phyloP scores from a whole-genome alignment of 2,797 vertebrate species.

The Poecilia wingei region DNA sequence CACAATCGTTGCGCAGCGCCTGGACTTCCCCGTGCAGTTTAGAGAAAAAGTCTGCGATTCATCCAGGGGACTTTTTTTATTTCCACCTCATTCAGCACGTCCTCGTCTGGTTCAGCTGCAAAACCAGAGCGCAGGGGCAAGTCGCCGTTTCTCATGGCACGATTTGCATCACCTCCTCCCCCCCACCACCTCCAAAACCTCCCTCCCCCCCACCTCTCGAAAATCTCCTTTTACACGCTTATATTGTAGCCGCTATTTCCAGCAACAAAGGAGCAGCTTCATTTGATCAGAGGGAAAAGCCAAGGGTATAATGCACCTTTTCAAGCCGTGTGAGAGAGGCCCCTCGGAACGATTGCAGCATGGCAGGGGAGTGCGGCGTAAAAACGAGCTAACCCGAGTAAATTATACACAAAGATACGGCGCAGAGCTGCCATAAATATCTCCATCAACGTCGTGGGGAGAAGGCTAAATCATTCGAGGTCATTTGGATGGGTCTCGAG shows the following conservation, averaged over 20 bases:
- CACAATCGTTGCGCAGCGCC: constrained; percentile 79
- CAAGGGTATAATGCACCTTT: constrained; percentile 93
- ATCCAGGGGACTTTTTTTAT: constrained; percentile 52
- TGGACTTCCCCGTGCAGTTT: constrained; percentile 71
- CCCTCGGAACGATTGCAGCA: constrained; percentile 86
- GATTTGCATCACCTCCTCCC: constrained; percentile 92
- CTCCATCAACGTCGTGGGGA: constrained; percentile 22
- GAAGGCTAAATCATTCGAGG: constrained; percentile 23
- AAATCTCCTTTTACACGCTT: constrained; percentile 94
- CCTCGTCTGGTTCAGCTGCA: constrained; percentile 81
- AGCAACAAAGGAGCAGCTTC: constrained; percentile 91
- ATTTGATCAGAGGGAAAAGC: constrained; percentile 90
- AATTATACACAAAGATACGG: constrained; percentile 76
- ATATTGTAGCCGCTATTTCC: constrained; percentile 90
- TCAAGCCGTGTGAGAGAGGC: constrained; percentile 87
- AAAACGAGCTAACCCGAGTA: constrained; percentile 81
- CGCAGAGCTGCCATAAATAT: constrained; percentile 49
- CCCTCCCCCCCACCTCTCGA: constrained; percentile 65
- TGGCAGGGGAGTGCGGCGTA: constrained; percentile 85
- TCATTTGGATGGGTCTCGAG: constrained; percentile 19
- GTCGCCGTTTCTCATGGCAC: constrained; percentile 90
- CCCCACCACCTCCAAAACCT: constrained; percentile 81
- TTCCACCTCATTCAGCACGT: constrained; percentile 85
- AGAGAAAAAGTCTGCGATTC: constrained; percentile 70
- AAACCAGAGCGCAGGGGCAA: constrained; percentile 85